phyloP scores from a whole-genome alignment of 92 coral and sea anemone species.

The Actinernus sp. region DNA sequence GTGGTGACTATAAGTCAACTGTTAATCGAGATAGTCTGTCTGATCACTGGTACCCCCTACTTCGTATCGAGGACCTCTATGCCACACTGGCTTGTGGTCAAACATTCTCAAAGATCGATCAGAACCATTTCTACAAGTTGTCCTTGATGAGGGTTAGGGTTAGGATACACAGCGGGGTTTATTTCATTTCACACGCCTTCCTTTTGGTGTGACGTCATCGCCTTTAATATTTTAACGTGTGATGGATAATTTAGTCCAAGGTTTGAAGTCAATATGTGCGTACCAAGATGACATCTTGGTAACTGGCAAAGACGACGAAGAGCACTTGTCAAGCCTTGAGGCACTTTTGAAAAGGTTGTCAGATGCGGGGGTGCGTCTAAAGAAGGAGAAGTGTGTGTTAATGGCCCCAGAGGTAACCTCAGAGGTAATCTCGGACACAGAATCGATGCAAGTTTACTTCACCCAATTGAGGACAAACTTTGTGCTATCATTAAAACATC shows the following conservation, averaged over 20 bases:
- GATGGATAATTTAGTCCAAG: slow-evolving; percentile 24
- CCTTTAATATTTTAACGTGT: slow-evolving; percentile 12
- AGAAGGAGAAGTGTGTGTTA: background rate
- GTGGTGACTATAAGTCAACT: too few species aligned
- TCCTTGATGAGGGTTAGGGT: too few species aligned
- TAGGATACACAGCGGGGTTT: slow-evolving; percentile 12
- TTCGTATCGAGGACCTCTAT: too few species aligned
- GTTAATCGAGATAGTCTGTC: too few species aligned
- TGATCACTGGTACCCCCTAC: too few species aligned
- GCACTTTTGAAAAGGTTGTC: too few species aligned
- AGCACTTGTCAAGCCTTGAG: slow-evolving; percentile 9
- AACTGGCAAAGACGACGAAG: slow-evolving; percentile 9
- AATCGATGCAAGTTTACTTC: too few species aligned
- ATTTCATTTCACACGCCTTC: slow-evolving; percentile 1
- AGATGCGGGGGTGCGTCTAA: background rate
- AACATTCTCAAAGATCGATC: too few species aligned
- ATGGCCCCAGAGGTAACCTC: slow-evolving; percentile 1
- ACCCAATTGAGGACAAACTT: slow-evolving; percentile 9
- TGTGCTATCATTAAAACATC: slow-evolving; percentile 6
- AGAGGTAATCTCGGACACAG: slow-evolving; percentile 12
- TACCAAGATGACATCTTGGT: slow-evolving; percentile 31
- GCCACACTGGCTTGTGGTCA: too few species aligned
- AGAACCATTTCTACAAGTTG: too few species aligned
- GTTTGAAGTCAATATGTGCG: slow-evolving; percentile 1
- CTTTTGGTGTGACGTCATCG: too few species aligned